Evolutionary conservation across 1,140 invertebrate genomes (phyloP).

Genomic region (Glossosoma conforme): DNA sequence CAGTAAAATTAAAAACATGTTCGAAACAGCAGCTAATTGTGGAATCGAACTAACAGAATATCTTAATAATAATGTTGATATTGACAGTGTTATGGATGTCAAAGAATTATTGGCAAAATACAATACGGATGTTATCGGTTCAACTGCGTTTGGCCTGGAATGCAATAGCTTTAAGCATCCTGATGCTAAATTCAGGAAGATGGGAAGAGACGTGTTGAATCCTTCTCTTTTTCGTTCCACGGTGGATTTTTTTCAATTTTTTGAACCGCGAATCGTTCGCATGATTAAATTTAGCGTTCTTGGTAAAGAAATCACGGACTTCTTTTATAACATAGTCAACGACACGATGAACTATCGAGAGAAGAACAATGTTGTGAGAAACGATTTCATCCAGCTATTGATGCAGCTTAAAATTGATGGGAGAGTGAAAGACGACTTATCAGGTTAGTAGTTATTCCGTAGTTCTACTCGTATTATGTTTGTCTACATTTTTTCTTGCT

Average conservation of each 20-base stretch:
- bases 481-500: too few species aligned
- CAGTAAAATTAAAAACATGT: conserved; percentile 56
- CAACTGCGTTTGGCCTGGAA: conserved; percentile 58
- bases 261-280: conserved; percentile 15
- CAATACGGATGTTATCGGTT: conserved; percentile 60
- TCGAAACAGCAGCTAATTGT: conserved; percentile 43
- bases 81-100: conserved; percentile 3
- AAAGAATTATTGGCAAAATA: conserved; percentile 53
- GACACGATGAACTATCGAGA: conserved; percentile 52
- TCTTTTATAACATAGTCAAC: conserved; percentile 51
- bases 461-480: too few species aligned
- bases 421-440: conserved; percentile 27
- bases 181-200: conserved; percentile 49
- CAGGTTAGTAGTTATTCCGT: too few species aligned
- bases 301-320: conserved; percentile 31
- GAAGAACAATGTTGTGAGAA: conserved; percentile 42
- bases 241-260: conserved; percentile 2
- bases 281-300: conserved; percentile 8
- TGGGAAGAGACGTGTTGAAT: conserved; percentile 38
- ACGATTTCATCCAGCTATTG: conserved; percentile 58
- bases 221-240: too few species aligned
- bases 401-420: conserved; percentile 53
- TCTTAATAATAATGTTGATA: conserved; percentile 27
- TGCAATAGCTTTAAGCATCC: conserved; percentile 53
- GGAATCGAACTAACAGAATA: conserved; percentile 36